phyloP scores from a whole-genome alignment of 2,888 invertebrate genomes.

The Rotaria magnacalcarata region DNA sequence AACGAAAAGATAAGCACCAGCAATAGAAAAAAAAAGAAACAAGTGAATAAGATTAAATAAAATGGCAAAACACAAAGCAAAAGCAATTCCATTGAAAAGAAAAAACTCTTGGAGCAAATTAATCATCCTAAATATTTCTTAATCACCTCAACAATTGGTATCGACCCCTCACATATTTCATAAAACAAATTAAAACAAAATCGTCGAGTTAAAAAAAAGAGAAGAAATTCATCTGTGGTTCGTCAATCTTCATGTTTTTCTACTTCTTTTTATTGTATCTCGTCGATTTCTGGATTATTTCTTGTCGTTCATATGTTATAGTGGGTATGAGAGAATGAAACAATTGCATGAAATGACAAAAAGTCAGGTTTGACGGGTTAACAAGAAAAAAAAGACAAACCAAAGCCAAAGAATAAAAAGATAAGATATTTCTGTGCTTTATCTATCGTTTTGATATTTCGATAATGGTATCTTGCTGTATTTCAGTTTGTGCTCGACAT shows the following conservation, averaged over 20 bases:
- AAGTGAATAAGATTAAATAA: background rate
- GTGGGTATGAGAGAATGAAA: background rate
- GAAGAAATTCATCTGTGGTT: conserved; percentile 18
- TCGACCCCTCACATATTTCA: background rate
- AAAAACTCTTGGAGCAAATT: conserved; percentile 5
- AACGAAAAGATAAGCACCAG: background rate
- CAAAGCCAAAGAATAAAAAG: background rate
- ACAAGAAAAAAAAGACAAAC: background rate
- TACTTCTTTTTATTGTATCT: background rate
- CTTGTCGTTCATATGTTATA: too few relatives aligned
- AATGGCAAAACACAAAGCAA: background rate
- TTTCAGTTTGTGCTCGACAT: conserved; percentile 2
- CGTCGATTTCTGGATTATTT: background rate
- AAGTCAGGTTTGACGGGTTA: background rate
- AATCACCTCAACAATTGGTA: background rate
- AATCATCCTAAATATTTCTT: background rate
- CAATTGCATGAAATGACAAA: background rate
- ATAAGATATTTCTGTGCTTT: background rate
- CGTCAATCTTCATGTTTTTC: conserved; percentile 24
- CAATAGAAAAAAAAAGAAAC: background rate
- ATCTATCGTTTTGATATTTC: conserved; percentile 36
- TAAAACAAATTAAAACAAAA: background rate
- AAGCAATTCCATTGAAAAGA: background rate
- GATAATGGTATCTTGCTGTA: conserved; percentile 28
- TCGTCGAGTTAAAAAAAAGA: background rate